These are phyloP conservation scores for Campaea margaritaria DNA, from an alignment of 2,888 invertebrate species.

Conservation along the genomic window DNA sequence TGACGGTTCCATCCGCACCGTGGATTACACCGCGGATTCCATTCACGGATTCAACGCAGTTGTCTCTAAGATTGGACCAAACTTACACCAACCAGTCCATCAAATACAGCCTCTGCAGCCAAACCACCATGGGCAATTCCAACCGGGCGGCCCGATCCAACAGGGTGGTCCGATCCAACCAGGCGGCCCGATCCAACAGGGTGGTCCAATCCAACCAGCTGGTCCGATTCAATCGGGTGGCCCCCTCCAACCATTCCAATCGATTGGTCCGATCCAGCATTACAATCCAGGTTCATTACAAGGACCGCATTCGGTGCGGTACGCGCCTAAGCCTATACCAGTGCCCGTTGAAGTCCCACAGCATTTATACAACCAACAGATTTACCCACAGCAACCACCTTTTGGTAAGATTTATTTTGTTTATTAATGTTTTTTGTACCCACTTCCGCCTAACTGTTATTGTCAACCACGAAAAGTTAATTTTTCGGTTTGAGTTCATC, in stretches of 20 bases:
- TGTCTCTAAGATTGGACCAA: slow-evolving; percentile 82
- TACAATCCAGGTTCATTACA: slow-evolving; percentile 1
- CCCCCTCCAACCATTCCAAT: slow-evolving; percentile 4
- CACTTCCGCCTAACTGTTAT: no score
- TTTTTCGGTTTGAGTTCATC: no score
- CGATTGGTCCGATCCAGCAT: slow-evolving; percentile 4
- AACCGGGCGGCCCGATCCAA: slow-evolving; percentile 5
- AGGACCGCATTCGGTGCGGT: slow-evolving; percentile 48
- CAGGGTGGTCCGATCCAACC: slow-evolving; percentile 1
- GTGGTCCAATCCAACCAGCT: not conserved
- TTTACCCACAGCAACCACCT: slow-evolving; percentile 25
- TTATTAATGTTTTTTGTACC: not conserved
- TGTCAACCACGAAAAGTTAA: no score
- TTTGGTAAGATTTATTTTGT: slow-evolving; percentile 29
- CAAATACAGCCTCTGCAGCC: slow-evolving; percentile 28
- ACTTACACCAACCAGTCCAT: slow-evolving; percentile 68
- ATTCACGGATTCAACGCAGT: slow-evolving; percentile 86
- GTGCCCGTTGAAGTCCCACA: slow-evolving; percentile 71
- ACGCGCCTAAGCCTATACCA: slow-evolving; percentile 61
- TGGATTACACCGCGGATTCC: slow-evolving; percentile 85
- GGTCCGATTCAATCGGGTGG: slow-evolving; percentile 12
- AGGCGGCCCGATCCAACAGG: slow-evolving; percentile 4
- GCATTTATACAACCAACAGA: slow-evolving; percentile 44
- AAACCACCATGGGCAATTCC: not conserved
- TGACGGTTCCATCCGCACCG: slow-evolving; percentile 81